A percentile compares a stretch with the other conserved stretches of the same genome.
Evolutionary conservation across 2,797 vertebrate genomes (phyloP).

Genomic region (Leptodactylus fallax): DNA sequence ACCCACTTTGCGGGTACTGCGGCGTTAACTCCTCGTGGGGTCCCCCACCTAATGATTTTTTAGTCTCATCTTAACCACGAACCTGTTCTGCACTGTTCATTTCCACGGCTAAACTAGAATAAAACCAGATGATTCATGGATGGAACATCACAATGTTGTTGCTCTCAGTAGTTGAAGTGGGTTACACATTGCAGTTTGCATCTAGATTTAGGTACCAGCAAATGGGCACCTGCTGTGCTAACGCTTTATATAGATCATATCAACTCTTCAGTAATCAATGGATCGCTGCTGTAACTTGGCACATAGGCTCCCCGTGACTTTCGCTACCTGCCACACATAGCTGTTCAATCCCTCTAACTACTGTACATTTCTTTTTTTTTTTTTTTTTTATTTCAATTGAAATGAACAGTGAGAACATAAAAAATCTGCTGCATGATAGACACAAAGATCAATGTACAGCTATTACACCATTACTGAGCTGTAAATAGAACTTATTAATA

Average conservation of each 20-base stretch:
- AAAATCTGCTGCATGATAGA: too few relatives aligned
- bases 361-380: neutral
- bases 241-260: neutral
- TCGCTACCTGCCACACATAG: neutral
- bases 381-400: neutral
- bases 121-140: neutral
- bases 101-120: neutral
- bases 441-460: too few relatives aligned
- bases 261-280: neutral
- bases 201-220: slow-evolving; percentile 5
- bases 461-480: too few relatives aligned
- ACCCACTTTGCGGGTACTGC: too few relatives aligned
- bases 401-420: too few relatives aligned
- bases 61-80: too few relatives aligned
- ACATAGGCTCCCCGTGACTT: too few relatives aligned
- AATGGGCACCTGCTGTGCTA: neutral
- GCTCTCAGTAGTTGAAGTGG: neutral
- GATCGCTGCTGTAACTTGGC: neutral
- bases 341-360: neutral
- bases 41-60: too few relatives aligned
- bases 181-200: neutral
- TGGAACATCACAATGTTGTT: neutral
- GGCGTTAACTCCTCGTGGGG: too few relatives aligned
- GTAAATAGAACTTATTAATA: too few relatives aligned
- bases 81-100: too few relatives aligned